Evolutionary conservation across 2,113 vertebrate species (phyloP), one percentile per base, ranked within the genome.

Genomic region (Gnathochromis pfefferi): DNA sequence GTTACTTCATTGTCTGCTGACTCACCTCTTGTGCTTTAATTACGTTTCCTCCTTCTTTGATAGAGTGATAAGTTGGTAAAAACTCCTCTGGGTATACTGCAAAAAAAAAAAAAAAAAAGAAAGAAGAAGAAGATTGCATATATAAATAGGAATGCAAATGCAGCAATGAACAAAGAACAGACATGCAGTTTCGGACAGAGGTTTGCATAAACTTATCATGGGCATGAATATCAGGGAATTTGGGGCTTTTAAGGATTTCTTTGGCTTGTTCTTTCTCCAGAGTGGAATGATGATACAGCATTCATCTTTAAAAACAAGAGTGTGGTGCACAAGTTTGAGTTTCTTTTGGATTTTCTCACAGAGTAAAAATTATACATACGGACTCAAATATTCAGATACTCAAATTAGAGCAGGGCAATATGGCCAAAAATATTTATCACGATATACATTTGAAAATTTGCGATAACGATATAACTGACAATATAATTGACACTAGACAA

Each of bases 11-110:
- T 75, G 23, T 31, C 23, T 13, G 33, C 23, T 19, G n/a, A 95
- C 95, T 95, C 87, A 96, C 96, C 95, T 80, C 82, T 23, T 82
- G 55, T 33, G 88, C 58, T 91, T 92, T 95, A 19, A 21, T 1
- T 12, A 93, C 8, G 0, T 5, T 40, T 8, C 57, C 7, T 57
- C 90, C 93, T 89, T 94, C 93, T 60, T 23, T 26, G 58, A 95
- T 93, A 21, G 83, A 82, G 5, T 91, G 88, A 89, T 93, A 96
- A 0, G 93, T 96, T 45, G 95, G 96, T 86, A 96, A 85, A 87
- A 95, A 93, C 91, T 96, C 95, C 81, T 96, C 42, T 2, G 88
- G 85, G 70, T 96, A 96, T 79, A 95, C 96, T 96, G 93, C 9
- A 19, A 49, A 47, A 16, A 47, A 23, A 23, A 23, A 23, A 21